Base-by-base conservation (phyloP, 2,113 vertebrate genomes). In the Martes martes region DNA sequence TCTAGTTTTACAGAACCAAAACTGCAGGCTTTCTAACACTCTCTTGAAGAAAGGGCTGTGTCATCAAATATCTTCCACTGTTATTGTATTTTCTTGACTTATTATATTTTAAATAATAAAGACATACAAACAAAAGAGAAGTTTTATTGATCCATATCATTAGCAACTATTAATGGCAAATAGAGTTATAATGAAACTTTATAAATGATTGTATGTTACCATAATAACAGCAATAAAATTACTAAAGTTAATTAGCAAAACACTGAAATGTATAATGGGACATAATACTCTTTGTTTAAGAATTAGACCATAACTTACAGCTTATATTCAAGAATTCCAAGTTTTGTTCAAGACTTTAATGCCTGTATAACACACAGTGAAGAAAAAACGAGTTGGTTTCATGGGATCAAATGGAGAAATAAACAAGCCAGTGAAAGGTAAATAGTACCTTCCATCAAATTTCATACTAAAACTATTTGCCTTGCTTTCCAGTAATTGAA, bases 211-310 rank as follows among this genome's bases (percentile, higher is more conserved):
- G 14, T n/a, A 61, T 82, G 36, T 69, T 94, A 36, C 39, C 16
- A n/a, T 89, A 96, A 92, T 73, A 73, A 61, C 31, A 96, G 21
- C 45, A 96, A 42, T 92, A 94, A 91, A 78, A 92, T 96, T 61
- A 57, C 23, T 39, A 63, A 89, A 6, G 7, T 79, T 94, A 96
- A 79, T 93, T 33, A 92, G 1, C 59, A 71, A 89, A 65, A 57
- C 36, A 84, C 15, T 84, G 39, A 67, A 59, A 74, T 52, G 61
- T 11, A 84, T 82, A 81, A 91, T 39, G 59, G 31, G 18, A 69
- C 15, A 67, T 86, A 93, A 15, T 80, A 13, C 2, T 94, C 50
- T 90, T 65, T 81, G 24, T 81, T 82, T 47, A 93, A 84, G 33
- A 89, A 76, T 83, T 86, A 95, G n/a, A 88, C 24, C 57, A 76